These are phyloP conservation scores for Panopea generosa DNA, from an alignment of 2,888 invertebrate genomes.

Conservation along the genomic window DNA sequence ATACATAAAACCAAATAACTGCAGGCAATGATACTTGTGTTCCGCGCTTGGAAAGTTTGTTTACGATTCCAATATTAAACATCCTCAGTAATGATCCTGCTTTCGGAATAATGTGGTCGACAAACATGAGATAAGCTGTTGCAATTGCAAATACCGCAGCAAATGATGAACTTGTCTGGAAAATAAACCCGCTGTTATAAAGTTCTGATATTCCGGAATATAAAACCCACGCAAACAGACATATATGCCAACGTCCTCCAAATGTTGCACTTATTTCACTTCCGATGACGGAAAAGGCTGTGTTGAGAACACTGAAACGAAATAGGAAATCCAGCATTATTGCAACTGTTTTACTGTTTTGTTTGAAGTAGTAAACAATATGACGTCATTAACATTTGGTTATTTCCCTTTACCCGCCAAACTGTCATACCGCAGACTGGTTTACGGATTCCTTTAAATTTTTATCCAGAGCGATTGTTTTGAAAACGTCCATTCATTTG, in stretches of 20 bases:
- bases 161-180: not conserved
- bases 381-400: not conserved
- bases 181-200: not conserved
- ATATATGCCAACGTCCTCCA: conserved; percentile 46
- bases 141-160: conserved; percentile 8
- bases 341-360: not conserved
- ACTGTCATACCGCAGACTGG: conserved; percentile 56
- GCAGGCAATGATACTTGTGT: conserved; percentile 14
- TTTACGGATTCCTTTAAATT: not conserved
- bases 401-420: conserved; percentile 54
- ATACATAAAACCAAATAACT: conserved; percentile 34
- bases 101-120: conserved; percentile 8
- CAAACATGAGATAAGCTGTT: conserved; percentile 14
- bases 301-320: conserved; percentile 52
- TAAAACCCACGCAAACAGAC: conserved; percentile 39
- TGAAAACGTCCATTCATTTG: too few relatives aligned
- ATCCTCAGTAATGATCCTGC: not conserved
- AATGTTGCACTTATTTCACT: conserved; percentile 35
- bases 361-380: conserved; percentile 4
- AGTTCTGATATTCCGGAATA: conserved; percentile 16
- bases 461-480: too few relatives aligned
- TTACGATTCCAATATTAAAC: conserved; percentile 7
- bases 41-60: not conserved
- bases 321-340: conserved; percentile 48
- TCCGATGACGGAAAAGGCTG: conserved; percentile 46